Conservation (phyloP, 2,797 vertebrate species). For the Esox lucius region DNA sequence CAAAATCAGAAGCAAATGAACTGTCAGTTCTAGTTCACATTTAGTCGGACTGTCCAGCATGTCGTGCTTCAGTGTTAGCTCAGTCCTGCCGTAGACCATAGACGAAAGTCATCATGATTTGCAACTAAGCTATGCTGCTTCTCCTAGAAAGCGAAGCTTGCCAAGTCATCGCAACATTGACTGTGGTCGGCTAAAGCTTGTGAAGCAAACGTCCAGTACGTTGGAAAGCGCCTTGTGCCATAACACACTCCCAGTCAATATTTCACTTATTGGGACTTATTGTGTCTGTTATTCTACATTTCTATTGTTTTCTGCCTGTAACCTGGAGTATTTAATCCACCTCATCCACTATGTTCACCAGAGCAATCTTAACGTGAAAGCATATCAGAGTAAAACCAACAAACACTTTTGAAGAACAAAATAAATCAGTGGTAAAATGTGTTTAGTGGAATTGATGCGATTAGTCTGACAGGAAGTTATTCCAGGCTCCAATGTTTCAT, state of each 20-base stretch:
- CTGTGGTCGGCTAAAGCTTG: conserved; percentile 7
- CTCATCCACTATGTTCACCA: conserved; percentile 6
- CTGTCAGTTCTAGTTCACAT: conserved; percentile 7
- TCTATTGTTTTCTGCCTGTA: conserved; percentile 26
- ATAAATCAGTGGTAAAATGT: not conserved
- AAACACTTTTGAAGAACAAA: conserved; percentile 23
- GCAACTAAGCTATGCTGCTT: conserved; percentile 30
- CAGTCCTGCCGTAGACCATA: conserved; percentile 1
- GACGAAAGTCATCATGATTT: conserved; percentile 34
- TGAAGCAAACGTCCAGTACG: not conserved
- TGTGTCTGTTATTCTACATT: conserved; percentile 38
- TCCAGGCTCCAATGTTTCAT: conserved; percentile 53
- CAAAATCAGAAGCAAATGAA: not conserved
- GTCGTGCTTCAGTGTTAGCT: not conserved
- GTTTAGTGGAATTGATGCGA: conserved; percentile 16
- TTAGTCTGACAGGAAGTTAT: conserved; percentile 47
- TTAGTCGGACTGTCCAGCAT: not conserved
- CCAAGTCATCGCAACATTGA: conserved; percentile 15
- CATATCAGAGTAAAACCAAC: conserved; percentile 17
- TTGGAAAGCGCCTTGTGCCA: conserved; percentile 52
- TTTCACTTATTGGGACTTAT: conserved; percentile 26
- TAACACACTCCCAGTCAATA: conserved; percentile 39
- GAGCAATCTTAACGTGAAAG: not conserved
- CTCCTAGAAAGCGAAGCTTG: conserved; percentile 1
- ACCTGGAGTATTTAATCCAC: not conserved